Conservation (phyloP, 2,113 vertebrate species). For the Poeciliopsis prolifica region DNA sequence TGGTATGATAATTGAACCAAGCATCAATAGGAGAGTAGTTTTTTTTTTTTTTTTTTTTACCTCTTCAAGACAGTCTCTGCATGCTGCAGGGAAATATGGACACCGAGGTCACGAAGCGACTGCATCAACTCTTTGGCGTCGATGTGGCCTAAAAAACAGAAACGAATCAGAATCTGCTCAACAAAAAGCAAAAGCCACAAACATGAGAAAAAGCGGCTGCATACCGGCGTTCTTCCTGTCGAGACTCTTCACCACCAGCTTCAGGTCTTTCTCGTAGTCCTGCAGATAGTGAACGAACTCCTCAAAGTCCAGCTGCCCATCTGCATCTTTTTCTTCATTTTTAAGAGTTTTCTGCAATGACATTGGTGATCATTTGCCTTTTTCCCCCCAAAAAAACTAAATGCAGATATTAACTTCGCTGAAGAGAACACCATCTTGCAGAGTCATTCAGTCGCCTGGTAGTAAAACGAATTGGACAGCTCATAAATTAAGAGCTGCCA, state of each 20-base stretch:
- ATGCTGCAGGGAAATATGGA: constrained; percentile 91
- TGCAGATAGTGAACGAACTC: constrained; percentile 97
- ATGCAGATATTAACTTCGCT: background rate
- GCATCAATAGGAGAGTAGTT: background rate
- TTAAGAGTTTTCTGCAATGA: constrained; percentile 87
- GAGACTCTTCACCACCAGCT: constrained; percentile 91
- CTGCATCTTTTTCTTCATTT: constrained; percentile 82
- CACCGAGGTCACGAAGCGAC: constrained; percentile 91
- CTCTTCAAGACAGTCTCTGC: constrained; percentile 92
- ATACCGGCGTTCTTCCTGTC: constrained; percentile 92
- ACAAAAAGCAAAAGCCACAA: rapidly evolving
- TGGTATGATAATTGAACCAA: background rate
- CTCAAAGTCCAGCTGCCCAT: constrained; percentile 93
- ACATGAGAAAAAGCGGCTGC: background rate
- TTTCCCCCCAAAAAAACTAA: background rate
- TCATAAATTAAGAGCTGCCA: constrained; percentile 4
- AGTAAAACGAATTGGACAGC: background rate
- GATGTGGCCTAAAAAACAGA: constrained; percentile 80
- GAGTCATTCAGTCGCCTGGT: background rate
- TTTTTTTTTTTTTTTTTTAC: constrained; percentile 65
- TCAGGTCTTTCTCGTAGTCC: constrained; percentile 95
- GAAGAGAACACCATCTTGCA: background rate
- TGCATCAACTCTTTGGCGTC: constrained; percentile 90
- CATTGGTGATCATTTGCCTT: background rate
- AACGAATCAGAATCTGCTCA: background rate